These are phyloP conservation scores for Pogonomyrmex californicus DNA, from an alignment of 1,140 invertebrate genomes.

Conservation along the genomic window DNA sequence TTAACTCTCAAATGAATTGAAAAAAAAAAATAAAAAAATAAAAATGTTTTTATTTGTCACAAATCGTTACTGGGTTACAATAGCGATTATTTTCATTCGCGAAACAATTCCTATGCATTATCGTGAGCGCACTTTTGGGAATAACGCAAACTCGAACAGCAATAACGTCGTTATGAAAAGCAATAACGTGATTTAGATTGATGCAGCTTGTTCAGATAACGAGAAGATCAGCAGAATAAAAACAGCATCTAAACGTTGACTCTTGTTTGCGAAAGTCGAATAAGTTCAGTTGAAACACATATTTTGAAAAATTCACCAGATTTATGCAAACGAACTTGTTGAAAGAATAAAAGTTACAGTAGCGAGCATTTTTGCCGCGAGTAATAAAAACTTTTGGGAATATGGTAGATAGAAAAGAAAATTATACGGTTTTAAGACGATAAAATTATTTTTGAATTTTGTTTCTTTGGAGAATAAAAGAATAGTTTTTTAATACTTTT, in stretches of 20 bases:
- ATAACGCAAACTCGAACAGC: conserved; percentile 1
- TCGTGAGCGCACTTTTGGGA: conserved; percentile 9
- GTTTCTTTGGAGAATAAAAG: not conserved
- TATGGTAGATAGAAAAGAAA: not conserved
- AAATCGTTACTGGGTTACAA: not conserved
- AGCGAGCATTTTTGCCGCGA: not conserved
- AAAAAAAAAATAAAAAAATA: conserved; percentile 6
- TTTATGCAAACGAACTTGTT: conserved; percentile 25
- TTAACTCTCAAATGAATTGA: conserved; percentile 8
- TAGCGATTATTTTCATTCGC: conserved; percentile 2
- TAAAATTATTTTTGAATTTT: conserved; percentile 9
- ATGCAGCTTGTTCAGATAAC: not conserved
- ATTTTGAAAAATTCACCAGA: conserved; percentile 47
- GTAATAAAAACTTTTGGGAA: conserved; percentile 4
- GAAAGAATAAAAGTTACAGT: conserved; percentile 22
- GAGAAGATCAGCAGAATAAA: conserved; percentile 18
- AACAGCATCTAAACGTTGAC: conserved; percentile 25
- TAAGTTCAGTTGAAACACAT: not conserved
- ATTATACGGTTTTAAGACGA: not conserved
- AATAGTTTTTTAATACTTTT: not conserved
- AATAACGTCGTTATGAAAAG: not conserved
- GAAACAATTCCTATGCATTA: not conserved
- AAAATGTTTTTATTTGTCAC: not conserved
- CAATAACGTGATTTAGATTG: conserved; percentile 31
- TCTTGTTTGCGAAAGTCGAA: conserved; percentile 14